A percentile compares a stretch with the other conserved stretches of the same genome.
These are phyloP conservation scores for Temnothorax curvispinosus DNA, from an alignment of 1,140 invertebrate genomes.

Conservation along the genomic window DNA sequence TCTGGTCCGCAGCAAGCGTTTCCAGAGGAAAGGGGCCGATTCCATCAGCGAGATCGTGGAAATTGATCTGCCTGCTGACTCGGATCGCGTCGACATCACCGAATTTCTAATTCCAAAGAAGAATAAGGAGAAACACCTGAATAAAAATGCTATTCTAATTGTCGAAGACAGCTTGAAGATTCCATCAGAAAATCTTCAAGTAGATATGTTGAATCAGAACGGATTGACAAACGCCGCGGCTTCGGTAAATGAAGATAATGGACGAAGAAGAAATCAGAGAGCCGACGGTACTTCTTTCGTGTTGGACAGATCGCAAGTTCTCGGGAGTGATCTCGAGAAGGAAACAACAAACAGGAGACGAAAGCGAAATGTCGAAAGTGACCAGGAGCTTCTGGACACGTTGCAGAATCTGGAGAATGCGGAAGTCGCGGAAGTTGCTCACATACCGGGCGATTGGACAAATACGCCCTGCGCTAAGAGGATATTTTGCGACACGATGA, in stretches of 20 bases:
- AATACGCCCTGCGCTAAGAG: slow-evolving; percentile 91
- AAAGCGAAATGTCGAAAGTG: slow-evolving; percentile 78
- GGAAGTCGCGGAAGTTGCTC: slow-evolving; percentile 78
- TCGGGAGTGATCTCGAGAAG: neutral
- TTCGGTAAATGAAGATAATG: neutral
- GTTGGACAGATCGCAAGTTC: neutral
- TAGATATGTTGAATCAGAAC: neutral
- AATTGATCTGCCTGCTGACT: slow-evolving; percentile 74
- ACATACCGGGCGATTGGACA: slow-evolving; percentile 88
- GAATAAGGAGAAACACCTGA: neutral
- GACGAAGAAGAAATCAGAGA: neutral
- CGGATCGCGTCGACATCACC: slow-evolving; percentile 59
- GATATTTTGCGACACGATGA: slow-evolving; percentile 91
- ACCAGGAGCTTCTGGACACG: slow-evolving; percentile 84
- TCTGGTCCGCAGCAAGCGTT: slow-evolving; percentile 48
- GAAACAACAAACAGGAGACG: slow-evolving; percentile 69
- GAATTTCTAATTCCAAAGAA: slow-evolving; percentile 66
- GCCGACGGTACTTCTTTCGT: neutral
- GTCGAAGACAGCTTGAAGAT: slow-evolving; percentile 46
- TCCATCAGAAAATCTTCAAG: neutral
- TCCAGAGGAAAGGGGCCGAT: slow-evolving; percentile 78
- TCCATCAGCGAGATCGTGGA: slow-evolving; percentile 81
- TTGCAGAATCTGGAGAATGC: slow-evolving; percentile 87
- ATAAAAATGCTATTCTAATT: slow-evolving; percentile 55
- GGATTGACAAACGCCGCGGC: neutral